Evolutionary conservation across 2,797 vertebrate genomes (phyloP).

Genomic region (Lepilemur ruficaudatus): DNA sequence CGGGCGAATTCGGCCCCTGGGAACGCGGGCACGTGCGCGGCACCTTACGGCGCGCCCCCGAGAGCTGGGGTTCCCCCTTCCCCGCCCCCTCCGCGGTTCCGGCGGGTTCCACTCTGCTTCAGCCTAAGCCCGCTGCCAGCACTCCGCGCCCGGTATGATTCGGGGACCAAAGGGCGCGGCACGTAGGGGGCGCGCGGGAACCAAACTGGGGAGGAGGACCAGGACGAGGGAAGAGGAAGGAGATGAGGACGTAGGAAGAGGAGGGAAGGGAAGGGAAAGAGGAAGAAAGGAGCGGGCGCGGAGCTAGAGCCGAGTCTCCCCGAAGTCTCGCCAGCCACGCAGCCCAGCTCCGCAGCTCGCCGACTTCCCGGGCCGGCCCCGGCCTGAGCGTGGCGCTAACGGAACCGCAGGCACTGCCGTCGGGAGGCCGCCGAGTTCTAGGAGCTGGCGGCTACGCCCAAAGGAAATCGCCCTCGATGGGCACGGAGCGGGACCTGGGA

Average conservation of each 20-base stretch:
- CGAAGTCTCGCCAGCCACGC: neutral
- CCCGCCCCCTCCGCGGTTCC: fast-evolving
- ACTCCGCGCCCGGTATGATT: fast-evolving
- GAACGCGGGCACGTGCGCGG: neutral
- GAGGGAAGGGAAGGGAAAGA: too few species aligned
- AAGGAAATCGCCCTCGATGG: neutral
- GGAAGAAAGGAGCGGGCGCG: neutral
- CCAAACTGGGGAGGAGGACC: neutral
- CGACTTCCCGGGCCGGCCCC: neutral
- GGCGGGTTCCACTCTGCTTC: fast-evolving
- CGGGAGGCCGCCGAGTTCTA: fast-evolving
- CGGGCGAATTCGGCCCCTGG: fast-evolving
- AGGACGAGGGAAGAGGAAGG: neutral
- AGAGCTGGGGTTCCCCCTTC: neutral
- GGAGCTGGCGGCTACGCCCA: neutral
- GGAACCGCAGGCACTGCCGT: neutral
- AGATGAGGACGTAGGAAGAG: neutral
- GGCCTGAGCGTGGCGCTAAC: neutral
- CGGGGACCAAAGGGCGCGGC: neutral
- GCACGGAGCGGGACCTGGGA: neutral
- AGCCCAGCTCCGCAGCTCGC: neutral
- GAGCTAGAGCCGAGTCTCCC: neutral
- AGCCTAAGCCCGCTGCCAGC: fast-evolving
- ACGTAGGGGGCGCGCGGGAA: neutral
- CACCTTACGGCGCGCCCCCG: neutral